These are phyloP conservation scores for Catharus fuscescens DNA, from an alignment of 2,113 vertebrate genomes.

Conservation along the genomic window DNA sequence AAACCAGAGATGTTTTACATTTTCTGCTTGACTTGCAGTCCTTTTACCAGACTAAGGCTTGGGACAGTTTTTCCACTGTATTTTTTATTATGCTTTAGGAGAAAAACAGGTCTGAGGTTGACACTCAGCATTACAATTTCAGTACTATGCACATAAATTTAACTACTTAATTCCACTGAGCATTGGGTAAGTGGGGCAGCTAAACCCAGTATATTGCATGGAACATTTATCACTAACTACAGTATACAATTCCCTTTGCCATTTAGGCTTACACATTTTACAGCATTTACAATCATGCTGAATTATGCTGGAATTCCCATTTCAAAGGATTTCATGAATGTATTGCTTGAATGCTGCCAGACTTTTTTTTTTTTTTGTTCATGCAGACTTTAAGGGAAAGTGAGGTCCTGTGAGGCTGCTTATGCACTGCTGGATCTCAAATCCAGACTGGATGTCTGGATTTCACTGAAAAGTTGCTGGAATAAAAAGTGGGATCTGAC, in stretches of 20 bases:
- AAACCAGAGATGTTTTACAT: conserved; percentile 17
- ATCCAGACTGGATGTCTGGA: not conserved
- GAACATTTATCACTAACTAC: conserved; percentile 55
- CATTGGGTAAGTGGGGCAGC: conserved; percentile 18
- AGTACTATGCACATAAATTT: conserved; percentile 20
- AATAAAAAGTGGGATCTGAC: not conserved
- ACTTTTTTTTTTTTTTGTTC: not conserved
- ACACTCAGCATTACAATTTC: conserved; percentile 8
- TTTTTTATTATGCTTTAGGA: conserved; percentile 33
- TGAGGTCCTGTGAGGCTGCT: not conserved
- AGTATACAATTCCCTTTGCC: conserved; percentile 42
- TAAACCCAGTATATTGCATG: not conserved
- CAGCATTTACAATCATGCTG: conserved; percentile 34
- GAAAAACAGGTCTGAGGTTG: conserved; percentile 8
- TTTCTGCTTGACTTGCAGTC: conserved; percentile 48
- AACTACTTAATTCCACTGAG: conserved; percentile 49
- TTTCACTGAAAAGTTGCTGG: not conserved
- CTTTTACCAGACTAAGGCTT: not conserved
- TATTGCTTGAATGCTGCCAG: conserved; percentile 18
- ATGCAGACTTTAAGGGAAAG: not conserved
- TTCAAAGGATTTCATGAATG: conserved; percentile 34
- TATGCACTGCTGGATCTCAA: not conserved
- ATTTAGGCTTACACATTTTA: conserved; percentile 27
- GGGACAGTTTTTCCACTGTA: conserved; percentile 6
- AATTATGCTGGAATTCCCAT: conserved; percentile 45